Conservation (phyloP, 1,140 invertebrate genomes). For the Bombus impatiens region DNA sequence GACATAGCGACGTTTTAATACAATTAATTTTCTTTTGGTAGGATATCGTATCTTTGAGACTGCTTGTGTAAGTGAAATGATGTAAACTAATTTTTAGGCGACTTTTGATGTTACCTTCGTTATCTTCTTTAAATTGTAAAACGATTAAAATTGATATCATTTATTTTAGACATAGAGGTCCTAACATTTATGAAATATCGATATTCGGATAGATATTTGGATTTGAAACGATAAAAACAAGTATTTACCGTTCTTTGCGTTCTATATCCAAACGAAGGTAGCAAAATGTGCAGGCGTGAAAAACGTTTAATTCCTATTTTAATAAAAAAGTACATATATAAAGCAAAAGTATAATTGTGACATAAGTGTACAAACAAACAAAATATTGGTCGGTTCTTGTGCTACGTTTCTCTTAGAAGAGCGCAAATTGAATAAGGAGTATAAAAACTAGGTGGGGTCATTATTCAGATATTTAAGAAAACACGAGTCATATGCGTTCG, state of each 20-base stretch:
- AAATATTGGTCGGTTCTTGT: slow-evolving; percentile 25
- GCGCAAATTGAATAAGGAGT: slow-evolving; percentile 26
- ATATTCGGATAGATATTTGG: neutral
- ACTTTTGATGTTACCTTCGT: slow-evolving; percentile 57
- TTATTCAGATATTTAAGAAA: neutral
- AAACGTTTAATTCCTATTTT: slow-evolving; percentile 45
- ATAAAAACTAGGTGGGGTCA: slow-evolving; percentile 20
- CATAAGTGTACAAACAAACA: slow-evolving; percentile 44
- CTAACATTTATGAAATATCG: neutral
- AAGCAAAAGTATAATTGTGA: slow-evolving; percentile 34
- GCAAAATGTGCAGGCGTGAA: slow-evolving; percentile 41
- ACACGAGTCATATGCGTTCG: slow-evolving; percentile 27
- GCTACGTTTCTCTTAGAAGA: neutral
- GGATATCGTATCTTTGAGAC: slow-evolving; percentile 25
- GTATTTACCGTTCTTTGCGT: neutral
- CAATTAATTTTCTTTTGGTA: slow-evolving; percentile 27
- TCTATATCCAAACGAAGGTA: slow-evolving; percentile 32
- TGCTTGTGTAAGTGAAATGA: slow-evolving; percentile 41
- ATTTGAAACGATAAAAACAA: neutral
- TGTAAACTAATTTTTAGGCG: slow-evolving; percentile 40
- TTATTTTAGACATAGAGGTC: neutral
- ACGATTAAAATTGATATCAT: neutral
- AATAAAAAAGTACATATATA: slow-evolving; percentile 4
- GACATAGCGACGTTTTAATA: slow-evolving; percentile 35
- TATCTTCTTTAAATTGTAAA: neutral